A percentile compares a stretch with the other conserved stretches of the same genome.
Evolutionary conservation across 2,797 vertebrate genomes (phyloP).

Genomic region (Crocodylus rhombifer): DNA sequence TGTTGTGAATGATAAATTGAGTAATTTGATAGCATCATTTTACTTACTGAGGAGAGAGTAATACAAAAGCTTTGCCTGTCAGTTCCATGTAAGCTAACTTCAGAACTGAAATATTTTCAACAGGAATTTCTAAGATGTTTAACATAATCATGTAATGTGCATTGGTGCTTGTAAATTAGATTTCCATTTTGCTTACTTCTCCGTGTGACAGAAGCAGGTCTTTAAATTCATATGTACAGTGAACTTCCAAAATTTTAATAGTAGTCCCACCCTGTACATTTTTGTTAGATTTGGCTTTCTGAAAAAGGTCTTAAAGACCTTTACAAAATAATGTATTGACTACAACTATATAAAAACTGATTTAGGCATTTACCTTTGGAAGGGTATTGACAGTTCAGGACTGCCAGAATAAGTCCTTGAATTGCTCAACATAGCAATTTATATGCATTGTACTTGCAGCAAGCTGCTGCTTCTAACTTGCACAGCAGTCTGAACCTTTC

Average conservation of each 20-base stretch:
- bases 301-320: not conserved
- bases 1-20: slow-evolving; percentile 90
- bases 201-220: not conserved
- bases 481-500: not conserved
- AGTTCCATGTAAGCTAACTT: slow-evolving; percentile 33
- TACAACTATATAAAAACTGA: too few relatives aligned
- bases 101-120: slow-evolving; percentile 51
- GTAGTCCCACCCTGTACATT: slow-evolving; percentile 14
- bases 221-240: slow-evolving; percentile 39
- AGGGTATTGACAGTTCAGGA: not conserved
- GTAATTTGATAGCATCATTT: slow-evolving; percentile 79
- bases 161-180: slow-evolving; percentile 53
- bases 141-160: slow-evolving; percentile 27
- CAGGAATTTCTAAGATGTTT: slow-evolving; percentile 19
- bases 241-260: slow-evolving; percentile 22
- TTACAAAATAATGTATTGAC: not conserved
- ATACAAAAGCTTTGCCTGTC: slow-evolving; percentile 31
- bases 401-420: slow-evolving; percentile 6
- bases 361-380: not conserved
- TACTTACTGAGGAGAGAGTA: slow-evolving; percentile 60
- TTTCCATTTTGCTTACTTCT: slow-evolving; percentile 30
- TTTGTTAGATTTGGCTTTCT: not conserved
- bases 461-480: not conserved
- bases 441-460: not conserved
- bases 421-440: not conserved